These are phyloP conservation scores for Pristionchus arcanus DNA, from an alignment of 2,888 invertebrate species.

Conservation along the genomic window DNA sequence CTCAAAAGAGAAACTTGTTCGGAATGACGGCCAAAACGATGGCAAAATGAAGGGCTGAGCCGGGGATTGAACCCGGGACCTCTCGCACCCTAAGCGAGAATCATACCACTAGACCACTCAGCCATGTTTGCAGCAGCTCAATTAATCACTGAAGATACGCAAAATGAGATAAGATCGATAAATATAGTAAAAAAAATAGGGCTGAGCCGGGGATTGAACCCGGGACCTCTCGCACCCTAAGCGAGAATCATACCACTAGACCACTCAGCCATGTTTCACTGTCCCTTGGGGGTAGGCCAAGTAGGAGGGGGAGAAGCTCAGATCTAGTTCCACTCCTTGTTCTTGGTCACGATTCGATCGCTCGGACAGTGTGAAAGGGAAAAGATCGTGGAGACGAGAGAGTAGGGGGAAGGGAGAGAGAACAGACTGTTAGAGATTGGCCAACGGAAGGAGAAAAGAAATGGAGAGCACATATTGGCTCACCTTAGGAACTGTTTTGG, in stretches of 20 bases:
- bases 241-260: slow-evolving; percentile 80
- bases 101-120: slow-evolving; percentile 56
- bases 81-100: slow-evolving; percentile 80
- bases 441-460: not conserved
- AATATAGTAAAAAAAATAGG: no score
- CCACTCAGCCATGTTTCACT: slow-evolving; percentile 70
- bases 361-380: slow-evolving; percentile 34
- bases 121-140: no score
- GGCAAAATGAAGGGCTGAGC: slow-evolving; percentile 63
- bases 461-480: not conserved
- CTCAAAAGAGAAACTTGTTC: not conserved
- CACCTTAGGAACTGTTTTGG: not conserved
- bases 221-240: slow-evolving; percentile 80
- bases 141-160: no score
- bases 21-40: slow-evolving; percentile 5
- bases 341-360: not conserved
- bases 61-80: slow-evolving; percentile 79
- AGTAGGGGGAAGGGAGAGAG: not conserved
- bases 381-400: slow-evolving; percentile 25
- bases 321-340: slow-evolving; percentile 34
- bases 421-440: not conserved
- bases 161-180: no score
- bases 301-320: slow-evolving; percentile 50
- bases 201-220: slow-evolving; percentile 77
- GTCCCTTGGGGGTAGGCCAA: slow-evolving; percentile 34